Evolutionary conservation across 2,888 invertebrate species (phyloP).

Genomic region (Polydrusus cervinus): DNA sequence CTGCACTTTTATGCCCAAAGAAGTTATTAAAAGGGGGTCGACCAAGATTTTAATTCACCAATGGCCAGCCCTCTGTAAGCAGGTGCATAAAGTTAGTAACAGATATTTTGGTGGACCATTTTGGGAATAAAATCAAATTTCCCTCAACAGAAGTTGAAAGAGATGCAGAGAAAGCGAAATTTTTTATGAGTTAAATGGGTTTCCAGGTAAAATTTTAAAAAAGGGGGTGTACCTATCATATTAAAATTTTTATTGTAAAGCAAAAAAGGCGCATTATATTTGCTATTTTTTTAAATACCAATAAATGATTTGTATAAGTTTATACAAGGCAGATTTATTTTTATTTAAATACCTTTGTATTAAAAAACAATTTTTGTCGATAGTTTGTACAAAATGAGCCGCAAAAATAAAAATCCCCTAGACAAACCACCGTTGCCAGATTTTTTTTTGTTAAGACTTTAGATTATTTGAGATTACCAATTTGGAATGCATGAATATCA

Average conservation of each 20-base stretch:
- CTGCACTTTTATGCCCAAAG: slow-evolving; percentile 5
- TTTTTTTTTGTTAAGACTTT: too few relatives aligned
- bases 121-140: background rate
- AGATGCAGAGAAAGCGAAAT: background rate
- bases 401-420: too few relatives aligned
- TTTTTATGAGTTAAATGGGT: slow-evolving; percentile 9
- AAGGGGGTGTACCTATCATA: background rate
- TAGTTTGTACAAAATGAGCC: too few relatives aligned
- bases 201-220: background rate
- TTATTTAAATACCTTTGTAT: slow-evolving; percentile 1
- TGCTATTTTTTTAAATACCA: background rate
- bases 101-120: background rate
- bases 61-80: background rate
- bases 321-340: background rate
- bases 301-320: background rate
- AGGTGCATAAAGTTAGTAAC: background rate
- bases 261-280: background rate
- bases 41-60: background rate
- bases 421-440: too few relatives aligned
- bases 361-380: background rate
- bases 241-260: background rate
- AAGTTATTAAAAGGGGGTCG: slow-evolving; percentile 4
- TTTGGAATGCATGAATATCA: too few relatives aligned
- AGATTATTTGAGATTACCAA: too few relatives aligned
- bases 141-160: background rate